A percentile compares a stretch with the other conserved stretches of the same genome.
Evolutionary conservation across 1,140 invertebrate species (phyloP).

Genomic region (Planococcus citri): DNA sequence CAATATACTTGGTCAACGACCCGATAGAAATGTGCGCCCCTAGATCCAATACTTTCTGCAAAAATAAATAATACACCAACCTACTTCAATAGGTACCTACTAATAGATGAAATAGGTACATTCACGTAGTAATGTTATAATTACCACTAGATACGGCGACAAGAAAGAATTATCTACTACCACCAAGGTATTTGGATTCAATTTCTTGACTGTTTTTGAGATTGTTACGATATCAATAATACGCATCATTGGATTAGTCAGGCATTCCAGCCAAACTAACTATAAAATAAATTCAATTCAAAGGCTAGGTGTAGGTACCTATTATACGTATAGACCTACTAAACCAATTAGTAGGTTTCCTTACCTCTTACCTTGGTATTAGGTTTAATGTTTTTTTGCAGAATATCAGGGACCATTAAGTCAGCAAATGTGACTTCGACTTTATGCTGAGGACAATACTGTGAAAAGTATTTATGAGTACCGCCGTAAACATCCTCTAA

Average conservation of each 20-base stretch:
- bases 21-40: conserved; percentile 88
- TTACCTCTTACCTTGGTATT: conserved; percentile 64
- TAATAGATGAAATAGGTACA: background rate
- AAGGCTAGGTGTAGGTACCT: too few relatives aligned
- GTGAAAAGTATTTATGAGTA: conserved; percentile 48
- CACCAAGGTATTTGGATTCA: conserved; percentile 55
- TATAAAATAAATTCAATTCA: conserved; percentile 34
- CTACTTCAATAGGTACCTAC: conserved; percentile 18
- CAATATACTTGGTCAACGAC: conserved; percentile 96
- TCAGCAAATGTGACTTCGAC: conserved; percentile 70
- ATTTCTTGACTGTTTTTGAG: conserved; percentile 44
- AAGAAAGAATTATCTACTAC: conserved; percentile 97
- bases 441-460: conserved; percentile 50
- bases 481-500: conserved; percentile 94
- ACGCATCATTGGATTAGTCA: conserved; percentile 90
- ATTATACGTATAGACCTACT: too few relatives aligned
- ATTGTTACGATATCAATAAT: conserved; percentile 76
- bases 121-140: background rate
- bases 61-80: conserved; percentile 26
- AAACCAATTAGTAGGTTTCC: too few relatives aligned
- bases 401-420: conserved; percentile 49
- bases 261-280: conserved; percentile 93
- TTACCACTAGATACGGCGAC: conserved; percentile 77
- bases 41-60: conserved; percentile 66
- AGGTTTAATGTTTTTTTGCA: conserved; percentile 56